phyloP scores from a whole-genome alignment of 2,113 vertebrate species.

The Scatophagus argus region DNA sequence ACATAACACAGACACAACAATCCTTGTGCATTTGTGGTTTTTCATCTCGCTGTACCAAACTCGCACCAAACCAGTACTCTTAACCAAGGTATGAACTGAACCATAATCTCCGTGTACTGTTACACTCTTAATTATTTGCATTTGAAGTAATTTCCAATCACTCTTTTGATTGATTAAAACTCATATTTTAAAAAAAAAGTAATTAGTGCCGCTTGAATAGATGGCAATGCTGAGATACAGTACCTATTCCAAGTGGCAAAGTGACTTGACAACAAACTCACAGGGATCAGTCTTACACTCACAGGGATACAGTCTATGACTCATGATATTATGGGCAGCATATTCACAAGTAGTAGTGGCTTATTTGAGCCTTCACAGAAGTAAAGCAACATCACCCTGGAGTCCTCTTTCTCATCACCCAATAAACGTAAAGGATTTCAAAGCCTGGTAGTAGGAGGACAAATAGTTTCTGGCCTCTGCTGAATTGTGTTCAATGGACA shows the following conservation, averaged over 20 bases:
- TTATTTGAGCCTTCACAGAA: background rate
- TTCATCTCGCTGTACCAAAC: no score
- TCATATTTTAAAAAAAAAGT: background rate
- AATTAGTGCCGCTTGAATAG: background rate
- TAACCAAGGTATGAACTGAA: no score
- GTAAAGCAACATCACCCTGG: background rate
- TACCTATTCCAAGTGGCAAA: background rate
- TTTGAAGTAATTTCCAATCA: background rate
- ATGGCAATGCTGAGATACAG: background rate
- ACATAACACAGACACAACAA: no score
- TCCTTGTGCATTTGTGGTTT: no score
- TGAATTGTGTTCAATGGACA: constrained; percentile 14
- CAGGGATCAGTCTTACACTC: background rate
- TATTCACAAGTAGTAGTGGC: background rate
- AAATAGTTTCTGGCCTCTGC: background rate
- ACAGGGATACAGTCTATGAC: background rate
- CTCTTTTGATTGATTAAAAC: background rate
- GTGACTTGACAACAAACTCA: background rate
- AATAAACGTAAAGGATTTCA: background rate
- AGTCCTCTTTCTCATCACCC: background rate
- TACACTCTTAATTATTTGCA: no score
- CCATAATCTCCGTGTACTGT: no score
- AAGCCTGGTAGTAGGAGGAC: background rate
- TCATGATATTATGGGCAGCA: background rate
- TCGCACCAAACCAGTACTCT: no score